Percentiles rank a stretch among this genome's conserved stretches.
These are phyloP conservation scores for Flabesymbios commensalis DNA, from an alignment of 2,888 invertebrate genomes.

Conservation along the genomic window DNA sequence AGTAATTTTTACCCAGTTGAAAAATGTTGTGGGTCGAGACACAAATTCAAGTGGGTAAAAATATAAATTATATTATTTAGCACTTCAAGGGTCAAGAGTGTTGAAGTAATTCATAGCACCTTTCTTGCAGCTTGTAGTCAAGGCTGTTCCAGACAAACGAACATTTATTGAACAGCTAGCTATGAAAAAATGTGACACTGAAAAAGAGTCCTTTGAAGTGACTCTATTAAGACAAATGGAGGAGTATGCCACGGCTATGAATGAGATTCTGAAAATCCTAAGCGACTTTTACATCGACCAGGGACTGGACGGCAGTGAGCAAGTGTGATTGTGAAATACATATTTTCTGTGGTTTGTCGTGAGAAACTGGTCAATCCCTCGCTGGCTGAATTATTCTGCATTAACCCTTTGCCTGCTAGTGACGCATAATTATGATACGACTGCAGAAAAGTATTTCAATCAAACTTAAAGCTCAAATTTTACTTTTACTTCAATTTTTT, in stretches of 20 bases:
- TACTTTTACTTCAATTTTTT: too few species aligned
- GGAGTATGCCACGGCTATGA: constrained; percentile 15
- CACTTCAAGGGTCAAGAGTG: too few species aligned
- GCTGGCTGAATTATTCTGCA: too few species aligned
- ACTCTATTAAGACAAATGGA: constrained; percentile 21
- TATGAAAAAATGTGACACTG: constrained; percentile 5
- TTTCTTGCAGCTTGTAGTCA: constrained; percentile 48
- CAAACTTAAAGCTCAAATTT: too few species aligned
- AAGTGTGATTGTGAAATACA: too few species aligned
- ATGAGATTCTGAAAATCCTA: neutral
- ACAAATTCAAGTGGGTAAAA: neutral
- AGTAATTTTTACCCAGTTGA: neutral
- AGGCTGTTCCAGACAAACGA: constrained; percentile 47
- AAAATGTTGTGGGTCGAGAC: neutral
- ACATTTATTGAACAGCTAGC: constrained; percentile 44
- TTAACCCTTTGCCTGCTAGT: too few species aligned
- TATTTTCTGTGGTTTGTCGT: too few species aligned
- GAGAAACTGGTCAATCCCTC: too few species aligned
- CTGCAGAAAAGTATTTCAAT: too few species aligned
- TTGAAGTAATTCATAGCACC: neutral
- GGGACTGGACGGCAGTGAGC: neutral
- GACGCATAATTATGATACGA: too few species aligned
- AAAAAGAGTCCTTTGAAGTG: constrained; percentile 12
- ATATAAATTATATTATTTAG: too few species aligned
- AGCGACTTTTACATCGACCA: neutral